phyloP scores from a whole-genome alignment of 2,888 invertebrate genomes.

The Chouioia cunea region DNA sequence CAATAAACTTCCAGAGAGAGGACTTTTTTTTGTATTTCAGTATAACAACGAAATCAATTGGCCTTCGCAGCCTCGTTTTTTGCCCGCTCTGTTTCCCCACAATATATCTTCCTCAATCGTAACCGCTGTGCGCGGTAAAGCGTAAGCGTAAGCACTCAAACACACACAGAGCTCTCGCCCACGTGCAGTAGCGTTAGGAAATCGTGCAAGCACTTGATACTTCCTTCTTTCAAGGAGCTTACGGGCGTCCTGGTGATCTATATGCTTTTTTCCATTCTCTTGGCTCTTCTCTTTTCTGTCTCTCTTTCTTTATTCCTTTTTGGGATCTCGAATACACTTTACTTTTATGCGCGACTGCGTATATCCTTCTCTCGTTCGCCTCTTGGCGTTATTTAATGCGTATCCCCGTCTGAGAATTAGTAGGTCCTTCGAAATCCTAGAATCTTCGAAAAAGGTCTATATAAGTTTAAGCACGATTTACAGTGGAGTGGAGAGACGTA shows the following conservation, averaged over 20 bases:
- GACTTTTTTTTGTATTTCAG: no score
- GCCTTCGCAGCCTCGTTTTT: not conserved
- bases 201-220: slow-evolving; percentile 34
- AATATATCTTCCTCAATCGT: slow-evolving; percentile 31
- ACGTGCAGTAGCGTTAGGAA: slow-evolving; percentile 14
- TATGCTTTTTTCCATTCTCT: slow-evolving; percentile 11
- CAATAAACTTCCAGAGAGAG: no score
- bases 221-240: slow-evolving; percentile 35
- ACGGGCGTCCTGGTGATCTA: slow-evolving; percentile 28
- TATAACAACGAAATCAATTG: no score
- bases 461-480: slow-evolving; percentile 31
- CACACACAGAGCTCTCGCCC: not conserved
- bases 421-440: slow-evolving; percentile 17
- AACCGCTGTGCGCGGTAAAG: not conserved
- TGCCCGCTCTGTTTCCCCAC: slow-evolving; percentile 10
- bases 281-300: not conserved
- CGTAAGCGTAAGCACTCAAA: not conserved
- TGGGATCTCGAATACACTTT: not conserved
- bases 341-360: not conserved
- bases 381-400: slow-evolving; percentile 36
- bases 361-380: slow-evolving; percentile 14
- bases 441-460: slow-evolving; percentile 9
- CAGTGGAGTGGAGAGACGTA: not conserved
- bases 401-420: slow-evolving; percentile 13
- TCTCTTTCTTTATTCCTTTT: slow-evolving; percentile 6